Evolutionary conservation across 1,140 invertebrate genomes (phyloP), one percentile per base, ranked within the genome.

Genomic region (Dendroctonus valens): DNA sequence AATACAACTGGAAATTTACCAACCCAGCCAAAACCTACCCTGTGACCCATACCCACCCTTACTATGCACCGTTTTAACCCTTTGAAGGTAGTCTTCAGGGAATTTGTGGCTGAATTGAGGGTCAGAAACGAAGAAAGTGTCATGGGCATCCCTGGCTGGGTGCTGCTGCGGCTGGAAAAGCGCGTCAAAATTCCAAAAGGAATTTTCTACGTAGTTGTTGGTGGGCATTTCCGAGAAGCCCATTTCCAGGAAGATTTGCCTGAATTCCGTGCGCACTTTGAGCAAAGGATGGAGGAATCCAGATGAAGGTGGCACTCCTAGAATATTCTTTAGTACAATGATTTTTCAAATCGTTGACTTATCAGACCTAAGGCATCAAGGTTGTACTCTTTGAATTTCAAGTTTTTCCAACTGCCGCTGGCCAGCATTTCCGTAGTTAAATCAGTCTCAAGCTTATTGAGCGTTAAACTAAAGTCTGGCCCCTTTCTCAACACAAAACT

Each of bases 111-210:
- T 89, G 11, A 73, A 79, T 54, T 83, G 84, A 6, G 96, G 96
- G 63, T 95, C 86, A 39, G 90, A 90, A 48, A 99, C 81, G 72
- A 98, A 99, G 83, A 99, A 99, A 5, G 98, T 99, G 75, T 99
- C 98, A 75, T 99, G 97, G 5, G 94, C 93, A 82, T 99, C 98
- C 72, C 98, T 86, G 0, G 98, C 98, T 0, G 98, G 98, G 87
- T 99, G 98, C 79, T 99, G 94, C 76, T 99, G 98, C 0, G 98
- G 98, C 78, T 98, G 96, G 80, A 97, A 99, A 0, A 99, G 83
- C 0, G 97, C 93, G 83, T 99, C 98, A 75, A 99, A 99, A 81
- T 99, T 99, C 98, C 98, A 99, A 84, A 99, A 99, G 3, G 96
- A 98, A 73, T 89, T 97, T 80, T 99, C 97, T 42, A 99, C 87